A percentile compares a stretch with the other conserved stretches of the same genome.
Conservation (phyloP, 2,113 vertebrate genomes). For the Neogale vison region DNA sequence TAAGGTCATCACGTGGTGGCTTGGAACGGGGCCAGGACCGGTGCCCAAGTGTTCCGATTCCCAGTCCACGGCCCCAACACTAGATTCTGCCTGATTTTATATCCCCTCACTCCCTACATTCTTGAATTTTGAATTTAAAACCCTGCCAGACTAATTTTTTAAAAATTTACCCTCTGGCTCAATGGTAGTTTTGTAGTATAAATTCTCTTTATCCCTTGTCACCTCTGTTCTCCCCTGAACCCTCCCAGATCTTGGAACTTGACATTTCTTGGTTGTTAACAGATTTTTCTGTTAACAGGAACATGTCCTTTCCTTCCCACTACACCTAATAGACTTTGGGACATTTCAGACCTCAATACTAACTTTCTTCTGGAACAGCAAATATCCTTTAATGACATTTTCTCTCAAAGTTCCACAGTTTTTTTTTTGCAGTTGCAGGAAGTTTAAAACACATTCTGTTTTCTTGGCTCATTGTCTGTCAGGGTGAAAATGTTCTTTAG, state of each 20-base stretch:
- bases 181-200: constrained; percentile 23
- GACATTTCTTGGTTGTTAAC: constrained; percentile 34
- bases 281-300: constrained; percentile 22
- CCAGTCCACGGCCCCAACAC: neutral
- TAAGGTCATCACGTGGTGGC: constrained; percentile 64
- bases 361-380: constrained; percentile 48
- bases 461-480: neutral
- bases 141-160: neutral
- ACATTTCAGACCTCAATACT: neutral
- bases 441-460: neutral
- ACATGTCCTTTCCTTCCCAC: no score
- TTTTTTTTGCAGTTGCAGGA: constrained; percentile 39
- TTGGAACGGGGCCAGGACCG: constrained; percentile 28
- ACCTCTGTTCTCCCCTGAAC: neutral
- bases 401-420: neutral
- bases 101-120: neutral
- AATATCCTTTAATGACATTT: neutral
- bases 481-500: constrained; percentile 21
- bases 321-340: neutral
- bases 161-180: neutral
- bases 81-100: neutral
- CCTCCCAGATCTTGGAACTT: constrained; percentile 6
- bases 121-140: constrained; percentile 37
- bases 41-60: constrained; percentile 47
- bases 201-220: neutral